Evolutionary conservation across 2,113 vertebrate genomes (phyloP).

Genomic region (Syrrhaptes paradoxus): DNA sequence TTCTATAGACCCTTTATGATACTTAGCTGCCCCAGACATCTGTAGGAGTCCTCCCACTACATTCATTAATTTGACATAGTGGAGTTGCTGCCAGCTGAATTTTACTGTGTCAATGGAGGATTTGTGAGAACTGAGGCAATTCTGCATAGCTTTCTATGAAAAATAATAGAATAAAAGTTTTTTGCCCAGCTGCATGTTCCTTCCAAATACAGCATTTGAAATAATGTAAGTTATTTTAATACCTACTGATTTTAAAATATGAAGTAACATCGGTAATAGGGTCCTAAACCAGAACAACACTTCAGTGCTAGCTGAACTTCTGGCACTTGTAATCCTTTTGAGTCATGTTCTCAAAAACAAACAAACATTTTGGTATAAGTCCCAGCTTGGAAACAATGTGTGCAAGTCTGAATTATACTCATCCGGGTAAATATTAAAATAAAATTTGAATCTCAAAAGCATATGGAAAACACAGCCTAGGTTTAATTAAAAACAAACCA

Average conservation of each 20-base stretch:
- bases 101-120: not conserved
- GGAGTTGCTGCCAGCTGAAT: not conserved
- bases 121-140: slow-evolving; percentile 16
- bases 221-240: not conserved
- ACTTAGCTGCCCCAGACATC: not conserved
- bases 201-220: not conserved
- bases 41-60: slow-evolving; percentile 28
- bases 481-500: not conserved
- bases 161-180: not conserved
- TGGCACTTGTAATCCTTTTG: not conserved
- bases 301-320: not conserved
- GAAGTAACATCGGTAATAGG: not conserved
- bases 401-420: not conserved
- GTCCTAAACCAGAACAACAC: not conserved
- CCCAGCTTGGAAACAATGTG: not conserved
- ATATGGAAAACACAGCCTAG: not conserved
- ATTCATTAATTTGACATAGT: not conserved
- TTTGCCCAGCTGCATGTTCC: not conserved
- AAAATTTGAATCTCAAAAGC: not conserved
- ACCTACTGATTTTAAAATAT: not conserved
- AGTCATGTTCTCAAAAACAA: not conserved
- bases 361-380: not conserved
- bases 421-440: not conserved
- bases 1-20: not conserved
- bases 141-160: not conserved